Evolutionary conservation across 2,797 vertebrate species (phyloP), one percentile per base, ranked within the genome.

Genomic region (Catharus ustulatus): DNA sequence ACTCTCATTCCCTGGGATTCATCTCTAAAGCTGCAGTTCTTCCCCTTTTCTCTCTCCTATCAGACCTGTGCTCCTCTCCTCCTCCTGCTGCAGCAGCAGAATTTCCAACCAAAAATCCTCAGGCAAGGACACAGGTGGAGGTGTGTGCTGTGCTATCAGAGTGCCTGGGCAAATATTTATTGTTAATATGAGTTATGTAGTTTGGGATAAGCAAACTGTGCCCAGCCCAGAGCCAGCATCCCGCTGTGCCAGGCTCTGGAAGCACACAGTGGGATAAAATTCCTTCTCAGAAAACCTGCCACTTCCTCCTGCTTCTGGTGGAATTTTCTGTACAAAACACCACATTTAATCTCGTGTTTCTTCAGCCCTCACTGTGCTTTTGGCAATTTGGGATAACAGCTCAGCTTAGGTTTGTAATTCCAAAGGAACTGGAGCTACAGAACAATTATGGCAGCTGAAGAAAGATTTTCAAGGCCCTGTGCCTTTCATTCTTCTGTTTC

Each of bases 301-400:
- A 10, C 87, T 92, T 89, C 68, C 46, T 34, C 61, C 69, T 21
- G 13, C 7, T 61, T 86, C 73, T 73, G 34, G 9, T 29, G 45
- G 77, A 90, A 67, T 84, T 90, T 74, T 90, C 80, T 64, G 16
- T 51, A 55, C 71, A 74, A 76, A 94, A 32, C 57, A 46, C 40
- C 3, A 0, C 6, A 57, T 72, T 34, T 52, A 52, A 82, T 54
- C 68, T 68, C 13, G 22, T 68, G 63, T 52, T 61, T 29, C 43
- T 82, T 62, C 67, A 84, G 67, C 21, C 77, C 75, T 88, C 76
- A 6, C n/a, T 30, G 42, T 30, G 48, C 71, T 93, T 93, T 76
- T 80, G 85, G 92, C 74, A 67, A 45, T 57, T 83, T 36, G 78
- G 90, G 68, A 63, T 67, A 76, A 92, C 74, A 76, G 72, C 45